phyloP scores from a whole-genome alignment of 2,797 vertebrate genomes.

The Falco biarmicus region DNA sequence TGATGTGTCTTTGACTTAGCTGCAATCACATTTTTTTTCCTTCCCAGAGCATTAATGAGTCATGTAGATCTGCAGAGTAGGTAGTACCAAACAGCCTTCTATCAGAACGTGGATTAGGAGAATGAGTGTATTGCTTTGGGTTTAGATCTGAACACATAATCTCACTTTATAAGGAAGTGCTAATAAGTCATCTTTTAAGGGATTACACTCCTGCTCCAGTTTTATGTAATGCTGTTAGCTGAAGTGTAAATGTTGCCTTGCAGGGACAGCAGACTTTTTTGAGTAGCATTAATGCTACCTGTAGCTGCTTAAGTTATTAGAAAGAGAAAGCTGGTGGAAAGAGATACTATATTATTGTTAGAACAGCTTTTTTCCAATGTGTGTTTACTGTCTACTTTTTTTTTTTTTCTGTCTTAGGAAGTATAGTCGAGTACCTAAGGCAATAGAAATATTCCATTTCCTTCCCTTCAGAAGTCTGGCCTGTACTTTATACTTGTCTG shows the following conservation, averaged over 20 bases:
- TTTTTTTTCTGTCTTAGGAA: not conserved
- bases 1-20: not conserved
- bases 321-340: not conserved
- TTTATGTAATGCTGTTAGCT: not conserved
- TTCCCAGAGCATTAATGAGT: slow-evolving; percentile 18
- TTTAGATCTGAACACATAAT: not conserved
- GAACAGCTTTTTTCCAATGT: not conserved
- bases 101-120: not conserved
- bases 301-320: not conserved
- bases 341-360: not conserved
- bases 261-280: not conserved
- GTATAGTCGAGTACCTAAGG: not conserved
- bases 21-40: not conserved
- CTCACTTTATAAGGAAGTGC: not conserved
- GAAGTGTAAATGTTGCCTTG: not conserved
- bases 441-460: not conserved
- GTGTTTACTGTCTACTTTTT: not conserved
- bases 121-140: not conserved
- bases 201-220: not conserved
- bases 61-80: slow-evolving; percentile 24
- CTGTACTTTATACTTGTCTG: not conserved
- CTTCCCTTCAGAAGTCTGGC: not conserved
- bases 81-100: not conserved
- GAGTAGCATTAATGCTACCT: not conserved
- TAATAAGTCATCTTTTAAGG: not conserved